A percentile compares a stretch with the other conserved stretches of the same genome.
Conservation (phyloP, 2,113 vertebrate species). For the Takifugu flavidus region DNA sequence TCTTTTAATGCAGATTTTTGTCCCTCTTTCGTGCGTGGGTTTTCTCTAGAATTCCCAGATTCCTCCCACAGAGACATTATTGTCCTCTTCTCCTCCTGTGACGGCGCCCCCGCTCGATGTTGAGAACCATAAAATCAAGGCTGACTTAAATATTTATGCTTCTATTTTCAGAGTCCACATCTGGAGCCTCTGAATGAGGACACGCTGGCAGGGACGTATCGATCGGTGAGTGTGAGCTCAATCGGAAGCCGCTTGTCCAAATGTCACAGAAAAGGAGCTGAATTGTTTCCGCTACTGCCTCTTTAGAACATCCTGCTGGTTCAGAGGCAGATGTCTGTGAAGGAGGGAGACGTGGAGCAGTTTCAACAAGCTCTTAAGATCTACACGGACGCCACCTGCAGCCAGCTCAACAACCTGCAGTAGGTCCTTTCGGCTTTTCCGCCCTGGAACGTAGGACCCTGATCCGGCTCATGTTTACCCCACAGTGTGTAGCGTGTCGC, state of each 20-base stretch:
- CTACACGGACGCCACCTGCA: slow-evolving; percentile 82
- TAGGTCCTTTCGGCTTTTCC: slow-evolving; percentile 64
- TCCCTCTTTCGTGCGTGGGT: no score
- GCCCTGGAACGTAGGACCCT: no score
- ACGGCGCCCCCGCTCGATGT: neutral
- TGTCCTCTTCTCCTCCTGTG: neutral
- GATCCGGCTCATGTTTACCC: slow-evolving; percentile 13
- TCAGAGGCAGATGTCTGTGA: slow-evolving; percentile 89
- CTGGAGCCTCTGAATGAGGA: slow-evolving; percentile 89
- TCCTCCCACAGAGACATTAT: neutral
- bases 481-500: no score
- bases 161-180: slow-evolving; percentile 77
- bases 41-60: no score
- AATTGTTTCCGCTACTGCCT: neutral
- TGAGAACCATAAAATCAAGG: neutral
- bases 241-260: neutral
- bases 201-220: slow-evolving; percentile 75
- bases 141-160: slow-evolving; percentile 32
- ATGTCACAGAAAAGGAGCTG: neutral
- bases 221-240: slow-evolving; percentile 77
- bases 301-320: slow-evolving; percentile 87
- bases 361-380: slow-evolving; percentile 83
- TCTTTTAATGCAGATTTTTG: no score
- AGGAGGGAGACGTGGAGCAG: slow-evolving; percentile 76
- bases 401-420: slow-evolving; percentile 86